phyloP scores from a whole-genome alignment of 2,113 vertebrate species.

The Rhodinocichla rosea region DNA sequence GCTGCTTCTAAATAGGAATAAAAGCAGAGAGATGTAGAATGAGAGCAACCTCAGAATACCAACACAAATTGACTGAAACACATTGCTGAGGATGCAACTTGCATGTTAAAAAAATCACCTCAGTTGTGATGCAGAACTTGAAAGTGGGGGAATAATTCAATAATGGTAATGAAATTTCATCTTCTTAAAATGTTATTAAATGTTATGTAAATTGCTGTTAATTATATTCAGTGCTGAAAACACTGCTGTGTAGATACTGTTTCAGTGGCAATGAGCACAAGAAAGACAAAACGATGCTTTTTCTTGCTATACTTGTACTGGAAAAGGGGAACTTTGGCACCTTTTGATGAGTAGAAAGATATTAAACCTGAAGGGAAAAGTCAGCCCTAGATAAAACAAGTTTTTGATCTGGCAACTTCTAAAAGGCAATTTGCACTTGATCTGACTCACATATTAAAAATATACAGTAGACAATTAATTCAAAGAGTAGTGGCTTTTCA shows the following conservation, averaged over 20 bases:
- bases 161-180: neutral
- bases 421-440: slow-evolving; percentile 19
- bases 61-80: slow-evolving; percentile 30
- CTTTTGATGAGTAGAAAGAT: neutral
- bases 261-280: neutral
- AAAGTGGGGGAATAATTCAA: neutral
- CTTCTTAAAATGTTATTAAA: neutral
- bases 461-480: slow-evolving; percentile 11
- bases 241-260: neutral
- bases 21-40: slow-evolving; percentile 10
- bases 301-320: neutral
- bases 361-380: neutral
- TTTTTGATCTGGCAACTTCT: slow-evolving; percentile 33
- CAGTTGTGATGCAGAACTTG: neutral
- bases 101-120: neutral
- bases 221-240: neutral
- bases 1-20: neutral
- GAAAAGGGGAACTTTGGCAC: neutral
- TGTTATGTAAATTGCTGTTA: neutral
- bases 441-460: slow-evolving; percentile 25
- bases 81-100: slow-evolving; percentile 11
- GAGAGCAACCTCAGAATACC: neutral
- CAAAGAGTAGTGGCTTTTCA: neutral
- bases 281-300: neutral
- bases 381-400: neutral